Conservation (phyloP, 2,888 invertebrate species). For the Melanchra persicariae region DNA sequence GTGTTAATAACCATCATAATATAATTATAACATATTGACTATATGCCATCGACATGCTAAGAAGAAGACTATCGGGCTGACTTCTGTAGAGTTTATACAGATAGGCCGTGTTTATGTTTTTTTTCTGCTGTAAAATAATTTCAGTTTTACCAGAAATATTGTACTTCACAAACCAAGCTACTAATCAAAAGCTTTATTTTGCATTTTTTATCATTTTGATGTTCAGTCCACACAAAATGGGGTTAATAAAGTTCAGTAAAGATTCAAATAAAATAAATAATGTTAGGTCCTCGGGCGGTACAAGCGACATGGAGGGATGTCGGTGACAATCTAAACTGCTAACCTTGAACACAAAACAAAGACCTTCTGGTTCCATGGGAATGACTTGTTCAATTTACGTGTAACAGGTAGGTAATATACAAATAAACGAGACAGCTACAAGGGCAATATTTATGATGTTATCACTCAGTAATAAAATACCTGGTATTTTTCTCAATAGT, state of each 20-base stretch:
- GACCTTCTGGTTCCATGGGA: not conserved
- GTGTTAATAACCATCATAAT: too few species aligned
- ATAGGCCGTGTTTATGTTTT: not conserved
- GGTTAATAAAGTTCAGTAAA: not conserved
- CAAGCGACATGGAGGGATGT: not conserved
- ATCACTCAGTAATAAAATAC: too few species aligned
- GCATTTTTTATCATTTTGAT: not conserved
- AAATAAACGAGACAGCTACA: not conserved
- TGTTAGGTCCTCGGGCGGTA: not conserved
- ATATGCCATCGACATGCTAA: too few species aligned
- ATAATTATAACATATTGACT: too few species aligned
- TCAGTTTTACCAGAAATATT: not conserved
- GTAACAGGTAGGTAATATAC: not conserved
- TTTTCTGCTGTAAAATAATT: not conserved
- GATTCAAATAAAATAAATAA: not conserved
- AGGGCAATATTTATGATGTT: not conserved
- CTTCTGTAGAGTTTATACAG: not conserved
- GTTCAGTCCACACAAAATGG: not conserved
- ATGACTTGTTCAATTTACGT: slow-evolving; percentile 13
- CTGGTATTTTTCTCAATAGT: too few species aligned
- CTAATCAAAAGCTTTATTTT: not conserved
- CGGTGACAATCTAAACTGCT: not conserved
- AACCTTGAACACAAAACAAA: slow-evolving; percentile 20
- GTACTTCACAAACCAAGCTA: not conserved
- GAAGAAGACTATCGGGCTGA: too few species aligned